Percentiles rank a stretch among this genome's conserved stretches.
These are phyloP conservation scores for Saccostrea glomerata DNA, from an alignment of 1,140 invertebrate species.

Conservation along the genomic window DNA sequence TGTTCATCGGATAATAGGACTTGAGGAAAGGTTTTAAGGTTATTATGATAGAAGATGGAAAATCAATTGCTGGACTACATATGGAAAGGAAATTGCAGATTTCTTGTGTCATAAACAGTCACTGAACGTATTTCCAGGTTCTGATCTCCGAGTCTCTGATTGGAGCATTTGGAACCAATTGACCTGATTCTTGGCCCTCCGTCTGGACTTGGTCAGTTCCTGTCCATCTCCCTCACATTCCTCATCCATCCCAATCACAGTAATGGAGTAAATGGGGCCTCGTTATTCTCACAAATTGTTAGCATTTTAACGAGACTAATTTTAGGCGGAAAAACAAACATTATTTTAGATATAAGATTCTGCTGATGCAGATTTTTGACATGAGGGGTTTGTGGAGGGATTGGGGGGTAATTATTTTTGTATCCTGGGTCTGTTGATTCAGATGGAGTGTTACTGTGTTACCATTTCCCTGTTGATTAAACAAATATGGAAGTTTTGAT, in stretches of 20 bases:
- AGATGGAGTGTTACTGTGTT: slow-evolving; percentile 8
- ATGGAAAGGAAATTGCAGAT: slow-evolving; percentile 20
- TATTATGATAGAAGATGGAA: slow-evolving; percentile 18
- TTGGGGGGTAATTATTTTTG: slow-evolving; percentile 1
- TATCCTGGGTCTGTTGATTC: neutral
- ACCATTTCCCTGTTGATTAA: neutral
- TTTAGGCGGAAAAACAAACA: slow-evolving; percentile 6
- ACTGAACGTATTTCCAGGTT: neutral
- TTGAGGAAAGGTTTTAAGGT: neutral
- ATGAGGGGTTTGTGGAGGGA: slow-evolving; percentile 1
- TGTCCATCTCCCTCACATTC: neutral
- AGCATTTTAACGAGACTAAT: slow-evolving; percentile 29
- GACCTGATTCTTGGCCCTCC: neutral
- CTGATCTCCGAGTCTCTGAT: neutral
- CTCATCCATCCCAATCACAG: neutral
- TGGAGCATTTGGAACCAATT: slow-evolving; percentile 35
- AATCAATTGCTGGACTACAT: slow-evolving; percentile 28
- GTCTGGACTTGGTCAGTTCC: slow-evolving; percentile 6
- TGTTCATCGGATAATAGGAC: slow-evolving; percentile 29
- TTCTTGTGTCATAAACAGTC: slow-evolving; percentile 34
- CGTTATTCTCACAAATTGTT: slow-evolving; percentile 23
- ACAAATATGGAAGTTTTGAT: slow-evolving; percentile 7
- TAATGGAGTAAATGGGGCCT: slow-evolving; percentile 4
- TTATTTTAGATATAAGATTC: neutral
- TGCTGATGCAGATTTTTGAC: neutral